Evolutionary conservation across 2,888 invertebrate species (phyloP).

Genomic region (Mechanitis messenoides): DNA sequence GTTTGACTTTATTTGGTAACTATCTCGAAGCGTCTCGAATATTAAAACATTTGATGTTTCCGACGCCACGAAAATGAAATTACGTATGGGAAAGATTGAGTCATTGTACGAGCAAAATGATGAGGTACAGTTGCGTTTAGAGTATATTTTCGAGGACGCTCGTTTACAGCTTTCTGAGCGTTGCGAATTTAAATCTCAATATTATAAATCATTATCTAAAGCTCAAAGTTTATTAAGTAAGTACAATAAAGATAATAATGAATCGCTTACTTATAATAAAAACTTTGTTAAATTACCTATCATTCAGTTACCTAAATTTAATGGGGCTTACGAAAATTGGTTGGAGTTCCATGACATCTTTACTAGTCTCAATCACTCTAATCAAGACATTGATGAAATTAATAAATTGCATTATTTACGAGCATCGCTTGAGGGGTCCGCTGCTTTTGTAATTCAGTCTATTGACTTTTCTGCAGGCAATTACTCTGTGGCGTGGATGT

Average conservation of each 20-base stretch:
- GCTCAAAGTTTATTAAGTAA: too few relatives aligned
- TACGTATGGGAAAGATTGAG: constrained; percentile 26
- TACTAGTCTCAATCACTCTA: constrained; percentile 29
- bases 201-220: too few relatives aligned
- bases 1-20: constrained; percentile 16
- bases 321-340: constrained; percentile 28
- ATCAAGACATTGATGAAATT: constrained; percentile 28
- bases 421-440: constrained; percentile 26
- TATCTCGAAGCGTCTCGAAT: constrained; percentile 3
- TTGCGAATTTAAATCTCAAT: too few relatives aligned
- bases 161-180: too few relatives aligned
- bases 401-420: constrained; percentile 34
- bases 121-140: constrained; percentile 27
- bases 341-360: constrained; percentile 33
- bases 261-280: too few relatives aligned
- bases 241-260: too few relatives aligned
- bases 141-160: constrained; percentile 14
- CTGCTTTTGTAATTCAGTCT: constrained; percentile 15
- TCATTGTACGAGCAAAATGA: constrained; percentile 27
- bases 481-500: constrained; percentile 19
- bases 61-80: constrained; percentile 23
- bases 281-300: constrained; percentile 25
- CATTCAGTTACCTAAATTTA: constrained; percentile 32
- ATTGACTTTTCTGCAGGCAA: too few relatives aligned
- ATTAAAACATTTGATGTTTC: constrained; percentile 5